Evolutionary conservation across 2,113 vertebrate species (phyloP).

Genomic region (Cervus canadensis): DNA sequence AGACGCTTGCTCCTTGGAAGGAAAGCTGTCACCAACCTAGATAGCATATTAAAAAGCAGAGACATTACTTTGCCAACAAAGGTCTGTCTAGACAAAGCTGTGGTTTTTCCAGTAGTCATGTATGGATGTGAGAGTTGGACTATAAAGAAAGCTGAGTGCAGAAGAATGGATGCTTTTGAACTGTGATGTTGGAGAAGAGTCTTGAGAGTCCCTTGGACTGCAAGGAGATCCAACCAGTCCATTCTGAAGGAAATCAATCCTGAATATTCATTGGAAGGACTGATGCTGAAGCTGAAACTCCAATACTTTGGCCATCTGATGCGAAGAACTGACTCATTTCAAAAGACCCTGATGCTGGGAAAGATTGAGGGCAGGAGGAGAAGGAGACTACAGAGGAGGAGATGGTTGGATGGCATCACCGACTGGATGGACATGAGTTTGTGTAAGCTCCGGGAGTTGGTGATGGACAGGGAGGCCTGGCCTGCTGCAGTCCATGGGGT

Average conservation of each 20-base stretch:
- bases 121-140: background rate
- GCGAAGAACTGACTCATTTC: background rate
- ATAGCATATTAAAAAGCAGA: background rate
- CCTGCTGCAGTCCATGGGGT: accelerated
- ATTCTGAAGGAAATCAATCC: background rate
- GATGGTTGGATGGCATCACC: background rate
- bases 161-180: background rate
- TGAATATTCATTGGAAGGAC: background rate
- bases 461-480: background rate
- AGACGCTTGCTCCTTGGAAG: background rate
- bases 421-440: background rate
- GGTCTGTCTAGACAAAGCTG: background rate
- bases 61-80: background rate
- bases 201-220: background rate
- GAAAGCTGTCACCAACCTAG: background rate
- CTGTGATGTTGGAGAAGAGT: background rate
- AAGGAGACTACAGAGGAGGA: background rate
- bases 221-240: background rate
- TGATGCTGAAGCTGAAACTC: background rate
- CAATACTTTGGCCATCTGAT: background rate
- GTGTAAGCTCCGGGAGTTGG: background rate
- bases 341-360: background rate
- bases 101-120: background rate
- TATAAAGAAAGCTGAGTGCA: background rate
- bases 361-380: background rate